These are phyloP conservation scores for Toxotes chatareus DNA, from an alignment of 2,113 vertebrate species.

Conservation along the genomic window DNA sequence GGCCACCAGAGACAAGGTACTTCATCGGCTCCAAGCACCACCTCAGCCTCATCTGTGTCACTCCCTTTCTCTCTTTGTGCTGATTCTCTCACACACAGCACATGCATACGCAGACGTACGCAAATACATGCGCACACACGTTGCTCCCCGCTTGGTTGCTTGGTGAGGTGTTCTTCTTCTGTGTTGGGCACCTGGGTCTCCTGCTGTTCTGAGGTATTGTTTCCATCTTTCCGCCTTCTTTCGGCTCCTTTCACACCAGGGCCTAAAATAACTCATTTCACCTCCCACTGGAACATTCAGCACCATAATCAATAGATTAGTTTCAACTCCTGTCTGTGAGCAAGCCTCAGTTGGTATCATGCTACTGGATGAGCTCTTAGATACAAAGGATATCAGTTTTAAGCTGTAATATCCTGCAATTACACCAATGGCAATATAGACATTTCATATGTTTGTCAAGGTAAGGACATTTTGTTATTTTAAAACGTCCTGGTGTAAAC, in stretches of 20 bases:
- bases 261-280: constrained; percentile 73
- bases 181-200: constrained; percentile 52
- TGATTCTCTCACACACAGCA: constrained; percentile 4
- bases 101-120: constrained; percentile 27
- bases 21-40: constrained; percentile 60
- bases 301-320: constrained; percentile 76
- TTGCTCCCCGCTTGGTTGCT: constrained; percentile 34
- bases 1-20: constrained; percentile 55
- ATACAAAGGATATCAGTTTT: constrained; percentile 7
- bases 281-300: constrained; percentile 71
- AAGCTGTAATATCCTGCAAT: constrained; percentile 18
- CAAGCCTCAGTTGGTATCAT: constrained; percentile 4
- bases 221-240: constrained; percentile 42
- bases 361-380: constrained; percentile 4
- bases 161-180: constrained; percentile 58
- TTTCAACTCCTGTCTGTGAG: constrained; percentile 55
- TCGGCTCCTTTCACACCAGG: constrained; percentile 56
- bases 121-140: constrained; percentile 11
- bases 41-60: constrained; percentile 52
- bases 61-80: constrained; percentile 15
- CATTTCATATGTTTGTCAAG: neutral
- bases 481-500: neutral
- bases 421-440: neutral
- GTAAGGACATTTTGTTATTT: neutral
- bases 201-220: constrained; percentile 69